Evolutionary conservation across 2,113 vertebrate genomes (phyloP), one percentile per base, ranked within the genome.

Genomic region (Cololabis saira): DNA sequence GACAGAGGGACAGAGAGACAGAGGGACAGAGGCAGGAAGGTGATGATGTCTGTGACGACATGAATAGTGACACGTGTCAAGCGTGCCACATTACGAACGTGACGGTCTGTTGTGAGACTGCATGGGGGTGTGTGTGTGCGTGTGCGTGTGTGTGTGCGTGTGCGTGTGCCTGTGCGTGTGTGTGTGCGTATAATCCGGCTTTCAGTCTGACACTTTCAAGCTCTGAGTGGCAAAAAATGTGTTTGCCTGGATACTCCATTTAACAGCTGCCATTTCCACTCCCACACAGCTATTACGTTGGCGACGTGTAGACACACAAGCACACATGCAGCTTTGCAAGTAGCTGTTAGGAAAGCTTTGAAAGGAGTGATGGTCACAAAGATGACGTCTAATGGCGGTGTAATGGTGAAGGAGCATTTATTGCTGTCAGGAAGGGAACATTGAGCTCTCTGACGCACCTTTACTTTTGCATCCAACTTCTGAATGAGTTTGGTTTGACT

Each of bases 261-360:
- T 83, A 83, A 85, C 78, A 82, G 76, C 67, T 84, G 78, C 68
- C 76, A 84, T 85, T 74, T 85, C 65, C 27, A 71, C 85, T 80
- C 80, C 87, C 74, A 84, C 84, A 43, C 79, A 58, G 61, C 61
- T 21, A 59, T 80, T 72, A 74, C 48, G 54, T 15, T 61, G 57
- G 48, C 49, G 57, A 54, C 49, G 30, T 52, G 45, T 71, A 74
- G 52, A 49, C 60, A 54, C 30, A 52, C 68, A 68, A 37, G 42
- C 56, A 56, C 50, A 57, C 67, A n/a, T 43, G 33, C 33, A 8
- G 33, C 33, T 37, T 37, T 37, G 22, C 44, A 54, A 19, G 37
- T 12, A 59, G 71, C 59, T 75, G 66, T 62, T 47, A 59, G 68
- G 71, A 58, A 47, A 51, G 55, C 24, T 6, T 22, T 53, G 53